phyloP scores from a whole-genome alignment of 1,140 invertebrate genomes.

The Drosophila tropicalis region DNA sequence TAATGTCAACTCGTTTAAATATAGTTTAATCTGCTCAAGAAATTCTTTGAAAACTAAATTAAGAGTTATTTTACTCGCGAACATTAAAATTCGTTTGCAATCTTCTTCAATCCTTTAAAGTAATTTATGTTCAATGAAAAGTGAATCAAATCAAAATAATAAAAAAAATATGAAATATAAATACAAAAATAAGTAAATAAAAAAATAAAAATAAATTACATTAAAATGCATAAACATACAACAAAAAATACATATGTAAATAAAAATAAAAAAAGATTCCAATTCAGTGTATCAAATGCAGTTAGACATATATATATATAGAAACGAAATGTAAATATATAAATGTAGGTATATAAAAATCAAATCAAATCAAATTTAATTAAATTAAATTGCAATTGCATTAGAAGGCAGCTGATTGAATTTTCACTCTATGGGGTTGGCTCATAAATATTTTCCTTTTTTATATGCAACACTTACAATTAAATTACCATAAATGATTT shows the following conservation, averaged over 20 bases:
- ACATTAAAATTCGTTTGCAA: too few relatives aligned
- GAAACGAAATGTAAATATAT: conserved; percentile 28
- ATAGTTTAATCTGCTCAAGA: too few relatives aligned
- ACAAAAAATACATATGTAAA: conserved; percentile 33
- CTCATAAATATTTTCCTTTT: conserved; percentile 4
- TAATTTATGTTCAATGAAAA: conserved; percentile 3
- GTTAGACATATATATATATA: conserved; percentile 20
- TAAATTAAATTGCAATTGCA: conserved; percentile 53
- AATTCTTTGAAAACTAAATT: too few relatives aligned
- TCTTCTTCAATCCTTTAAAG: background rate
- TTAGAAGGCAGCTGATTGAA: conserved; percentile 43
- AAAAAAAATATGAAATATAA: conserved; percentile 21
- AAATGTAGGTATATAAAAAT: conserved; percentile 26
- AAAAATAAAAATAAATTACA: conserved; percentile 11
- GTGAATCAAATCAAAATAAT: conserved; percentile 36
- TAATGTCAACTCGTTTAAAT: too few relatives aligned
- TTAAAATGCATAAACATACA: conserved; percentile 49
- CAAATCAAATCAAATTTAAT: conserved; percentile 35
- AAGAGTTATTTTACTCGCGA: too few relatives aligned
- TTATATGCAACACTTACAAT: conserved; percentile 34
- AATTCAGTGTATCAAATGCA: conserved; percentile 11
- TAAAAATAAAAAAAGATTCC: conserved; percentile 1
- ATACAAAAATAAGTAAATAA: conserved; percentile 34
- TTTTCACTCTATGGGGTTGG: conserved; percentile 9
- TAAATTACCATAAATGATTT: conserved; percentile 15